phyloP scores from a whole-genome alignment of 2,797 vertebrate species.

The Holocentrus rufus region DNA sequence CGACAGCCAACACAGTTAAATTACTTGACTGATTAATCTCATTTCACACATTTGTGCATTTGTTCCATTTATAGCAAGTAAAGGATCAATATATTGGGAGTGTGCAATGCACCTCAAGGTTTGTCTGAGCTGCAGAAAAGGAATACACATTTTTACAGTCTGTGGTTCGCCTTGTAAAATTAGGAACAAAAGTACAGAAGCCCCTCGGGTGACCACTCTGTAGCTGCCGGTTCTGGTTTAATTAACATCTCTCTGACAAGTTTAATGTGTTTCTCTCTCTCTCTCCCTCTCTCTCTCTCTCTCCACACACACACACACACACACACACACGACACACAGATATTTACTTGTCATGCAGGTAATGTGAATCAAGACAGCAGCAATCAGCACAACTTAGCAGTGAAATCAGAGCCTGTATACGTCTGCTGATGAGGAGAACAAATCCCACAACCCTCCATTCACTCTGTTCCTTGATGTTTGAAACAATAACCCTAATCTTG shows the following conservation, averaged over 20 bases:
- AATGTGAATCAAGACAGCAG: slow-evolving; percentile 4
- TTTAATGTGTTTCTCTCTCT: background rate
- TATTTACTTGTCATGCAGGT: slow-evolving; percentile 5
- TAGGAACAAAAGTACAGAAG: background rate
- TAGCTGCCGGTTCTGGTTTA: background rate
- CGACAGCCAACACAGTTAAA: background rate
- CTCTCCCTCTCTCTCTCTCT: background rate
- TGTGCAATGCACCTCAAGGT: background rate
- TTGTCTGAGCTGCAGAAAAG: background rate
- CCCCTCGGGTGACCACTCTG: background rate
- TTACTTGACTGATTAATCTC: slow-evolving; percentile 3
- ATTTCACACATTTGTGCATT: slow-evolving; percentile 12
- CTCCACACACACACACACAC: background rate
- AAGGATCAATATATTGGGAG: background rate
- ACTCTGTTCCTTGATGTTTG: background rate
- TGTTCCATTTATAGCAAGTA: background rate
- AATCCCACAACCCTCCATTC: background rate
- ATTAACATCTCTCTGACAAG: background rate
- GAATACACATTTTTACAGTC: background rate
- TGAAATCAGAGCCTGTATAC: background rate
- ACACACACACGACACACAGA: no score
- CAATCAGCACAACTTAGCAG: background rate
- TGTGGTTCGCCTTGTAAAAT: background rate
- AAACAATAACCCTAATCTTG: no score
- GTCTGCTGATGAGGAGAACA: background rate